Conservation (phyloP, 1,140 invertebrate species). For the Leguminivora glycinivorella region DNA sequence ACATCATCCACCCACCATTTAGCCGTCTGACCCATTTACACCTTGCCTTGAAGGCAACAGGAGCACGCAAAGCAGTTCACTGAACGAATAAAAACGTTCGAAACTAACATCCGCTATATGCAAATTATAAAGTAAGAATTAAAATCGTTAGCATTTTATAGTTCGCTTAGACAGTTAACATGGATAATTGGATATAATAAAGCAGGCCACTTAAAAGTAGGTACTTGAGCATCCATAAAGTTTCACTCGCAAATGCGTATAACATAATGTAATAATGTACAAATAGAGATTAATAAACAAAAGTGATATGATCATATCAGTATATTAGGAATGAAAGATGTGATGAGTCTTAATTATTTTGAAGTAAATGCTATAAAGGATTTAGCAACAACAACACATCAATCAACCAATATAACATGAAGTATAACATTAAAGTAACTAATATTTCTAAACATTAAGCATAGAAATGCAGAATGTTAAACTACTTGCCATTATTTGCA, state of each 20-base stretch:
- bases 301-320: background rate
- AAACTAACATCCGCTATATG: background rate
- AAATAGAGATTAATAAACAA: background rate
- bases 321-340: background rate
- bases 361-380: background rate
- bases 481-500: too few relatives aligned
- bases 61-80: too few relatives aligned
- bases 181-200: background rate
- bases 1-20: too few relatives aligned
- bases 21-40: too few relatives aligned
- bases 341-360: background rate
- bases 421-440: too few relatives aligned
- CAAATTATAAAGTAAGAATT: background rate
- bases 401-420: background rate
- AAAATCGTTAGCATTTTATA: background rate
- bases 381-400: background rate
- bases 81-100: background rate
- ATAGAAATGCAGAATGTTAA: too few relatives aligned
- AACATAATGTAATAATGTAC: background rate
- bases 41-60: too few relatives aligned
- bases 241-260: background rate
- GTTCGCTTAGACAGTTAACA: background rate
- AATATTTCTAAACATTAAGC: too few relatives aligned
- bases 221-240: background rate
- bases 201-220: background rate